Conservation (phyloP, 1,140 invertebrate genomes). For the Atta cephalotes region DNA sequence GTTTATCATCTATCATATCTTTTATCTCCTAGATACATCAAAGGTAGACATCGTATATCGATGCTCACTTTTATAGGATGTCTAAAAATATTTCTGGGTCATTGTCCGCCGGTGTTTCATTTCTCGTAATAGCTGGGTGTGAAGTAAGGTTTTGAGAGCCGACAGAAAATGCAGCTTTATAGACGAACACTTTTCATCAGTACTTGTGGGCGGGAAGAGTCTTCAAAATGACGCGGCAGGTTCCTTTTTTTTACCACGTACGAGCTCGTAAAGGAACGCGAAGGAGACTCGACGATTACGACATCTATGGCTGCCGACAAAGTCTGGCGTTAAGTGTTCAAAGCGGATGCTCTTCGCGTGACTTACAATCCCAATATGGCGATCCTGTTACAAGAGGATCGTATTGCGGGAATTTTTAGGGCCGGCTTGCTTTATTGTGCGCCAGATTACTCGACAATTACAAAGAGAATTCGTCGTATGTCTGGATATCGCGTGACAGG, state of each 20-base stretch:
- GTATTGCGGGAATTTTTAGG: conserved; percentile 46
- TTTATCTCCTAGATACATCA: neutral
- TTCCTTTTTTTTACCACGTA: conserved; percentile 51
- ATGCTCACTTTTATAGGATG: conserved; percentile 31
- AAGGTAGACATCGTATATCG: conserved; percentile 21
- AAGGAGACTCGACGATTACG: conserved; percentile 22
- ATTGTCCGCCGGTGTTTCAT: conserved; percentile 52
- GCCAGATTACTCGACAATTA: conserved; percentile 49
- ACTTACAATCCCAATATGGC: conserved; percentile 53
- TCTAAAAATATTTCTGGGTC: conserved; percentile 63
- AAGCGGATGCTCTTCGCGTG: conserved; percentile 50
- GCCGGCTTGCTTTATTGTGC: neutral
- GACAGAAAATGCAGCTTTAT: conserved; percentile 59
- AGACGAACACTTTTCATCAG: conserved; percentile 49
- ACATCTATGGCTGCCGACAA: conserved; percentile 42
- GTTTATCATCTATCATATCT: neutral
- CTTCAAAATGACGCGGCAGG: conserved; percentile 20
- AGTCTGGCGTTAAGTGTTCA: conserved; percentile 50
- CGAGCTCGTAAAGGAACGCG: conserved; percentile 62
- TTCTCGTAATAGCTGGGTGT: conserved; percentile 28
- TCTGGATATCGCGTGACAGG: conserved; percentile 41
- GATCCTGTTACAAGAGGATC: conserved; percentile 40
- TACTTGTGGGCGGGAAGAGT: conserved; percentile 30
- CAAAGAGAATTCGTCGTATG: conserved; percentile 13
- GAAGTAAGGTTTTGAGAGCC: conserved; percentile 30